Evolutionary conservation across 2,888 invertebrate species (phyloP).

Genomic region (Tetragonula carbonaria): DNA sequence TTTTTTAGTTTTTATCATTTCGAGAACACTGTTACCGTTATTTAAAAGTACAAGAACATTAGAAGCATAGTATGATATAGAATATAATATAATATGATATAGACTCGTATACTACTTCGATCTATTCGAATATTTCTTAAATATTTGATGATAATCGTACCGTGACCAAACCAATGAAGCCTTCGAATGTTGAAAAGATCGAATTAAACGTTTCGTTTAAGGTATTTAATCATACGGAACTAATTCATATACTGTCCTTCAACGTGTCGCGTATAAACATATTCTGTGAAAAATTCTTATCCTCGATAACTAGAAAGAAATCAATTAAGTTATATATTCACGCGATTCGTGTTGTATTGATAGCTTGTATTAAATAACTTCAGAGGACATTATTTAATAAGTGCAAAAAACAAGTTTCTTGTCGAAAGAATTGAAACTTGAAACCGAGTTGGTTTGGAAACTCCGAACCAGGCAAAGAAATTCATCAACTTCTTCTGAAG

Average conservation of each 20-base stretch:
- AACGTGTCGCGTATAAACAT: not conserved
- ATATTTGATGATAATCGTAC: slow-evolving; percentile 25
- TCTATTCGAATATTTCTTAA: slow-evolving; percentile 17
- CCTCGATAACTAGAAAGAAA: not conserved
- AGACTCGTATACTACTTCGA: not conserved
- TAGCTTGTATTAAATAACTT: not conserved
- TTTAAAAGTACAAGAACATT: not conserved
- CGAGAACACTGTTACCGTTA: too few species aligned
- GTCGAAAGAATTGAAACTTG: too few species aligned
- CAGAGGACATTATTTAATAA: not conserved
- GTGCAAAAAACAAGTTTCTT: too few species aligned
- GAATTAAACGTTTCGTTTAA: slow-evolving; percentile 31
- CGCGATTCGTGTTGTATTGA: not conserved
- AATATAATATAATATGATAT: not conserved
- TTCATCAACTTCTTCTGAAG: not conserved
- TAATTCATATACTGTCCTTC: slow-evolving; percentile 34
- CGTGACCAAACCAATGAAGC: slow-evolving; percentile 32
- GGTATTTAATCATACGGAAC: slow-evolving; percentile 36
- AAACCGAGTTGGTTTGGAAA: too few species aligned
- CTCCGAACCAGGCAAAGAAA: not conserved
- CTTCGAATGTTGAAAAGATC: slow-evolving; percentile 17
- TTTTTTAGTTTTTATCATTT: not conserved
- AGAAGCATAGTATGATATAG: not conserved
- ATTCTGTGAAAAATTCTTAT: not conserved
- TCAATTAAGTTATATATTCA: not conserved